phyloP scores from a whole-genome alignment of 30 jellyfish, hydroid and myxozoan species.

The Aurelia coerulea region DNA sequence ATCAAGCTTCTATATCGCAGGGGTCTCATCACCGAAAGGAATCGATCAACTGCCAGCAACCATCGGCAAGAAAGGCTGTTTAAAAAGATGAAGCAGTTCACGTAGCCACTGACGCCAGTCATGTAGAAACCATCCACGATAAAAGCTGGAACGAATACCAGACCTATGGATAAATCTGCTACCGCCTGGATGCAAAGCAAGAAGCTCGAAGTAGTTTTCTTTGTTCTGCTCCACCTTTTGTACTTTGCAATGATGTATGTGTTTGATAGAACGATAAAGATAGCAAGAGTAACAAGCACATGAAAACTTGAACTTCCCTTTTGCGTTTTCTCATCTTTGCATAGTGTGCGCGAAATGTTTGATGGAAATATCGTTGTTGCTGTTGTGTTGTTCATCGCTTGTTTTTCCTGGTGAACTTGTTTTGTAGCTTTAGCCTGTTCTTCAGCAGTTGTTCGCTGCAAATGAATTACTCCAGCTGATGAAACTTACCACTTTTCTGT shows the following conservation, averaged over 20 bases:
- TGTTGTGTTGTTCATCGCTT: too few relatives aligned
- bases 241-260: slow-evolving; percentile 1
- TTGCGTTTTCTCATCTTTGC: too few relatives aligned
- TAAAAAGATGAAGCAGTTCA: slow-evolving; percentile 30
- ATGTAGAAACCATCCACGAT: slow-evolving; percentile 11
- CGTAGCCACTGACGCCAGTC: not conserved
- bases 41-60: slow-evolving; percentile 39
- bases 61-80: slow-evolving; percentile 34
- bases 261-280: not conserved
- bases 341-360: too few relatives aligned
- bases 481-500: too few relatives aligned
- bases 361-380: too few relatives aligned
- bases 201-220: slow-evolving; percentile 6
- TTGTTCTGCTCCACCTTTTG: not conserved
- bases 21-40: slow-evolving; percentile 24
- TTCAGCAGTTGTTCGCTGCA: too few relatives aligned
- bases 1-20: slow-evolving; percentile 1
- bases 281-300: not conserved
- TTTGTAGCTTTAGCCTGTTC: too few relatives aligned
- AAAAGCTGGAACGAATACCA: slow-evolving; percentile 37
- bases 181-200: slow-evolving; percentile 37
- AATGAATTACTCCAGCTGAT: too few relatives aligned
- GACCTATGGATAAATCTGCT: slow-evolving; percentile 35
- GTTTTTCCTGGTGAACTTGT: too few relatives aligned
- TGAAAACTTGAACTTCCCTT: too few relatives aligned